Evolutionary conservation across 2,797 vertebrate species (phyloP).

Genomic region (Aeoliscus strigatus): DNA sequence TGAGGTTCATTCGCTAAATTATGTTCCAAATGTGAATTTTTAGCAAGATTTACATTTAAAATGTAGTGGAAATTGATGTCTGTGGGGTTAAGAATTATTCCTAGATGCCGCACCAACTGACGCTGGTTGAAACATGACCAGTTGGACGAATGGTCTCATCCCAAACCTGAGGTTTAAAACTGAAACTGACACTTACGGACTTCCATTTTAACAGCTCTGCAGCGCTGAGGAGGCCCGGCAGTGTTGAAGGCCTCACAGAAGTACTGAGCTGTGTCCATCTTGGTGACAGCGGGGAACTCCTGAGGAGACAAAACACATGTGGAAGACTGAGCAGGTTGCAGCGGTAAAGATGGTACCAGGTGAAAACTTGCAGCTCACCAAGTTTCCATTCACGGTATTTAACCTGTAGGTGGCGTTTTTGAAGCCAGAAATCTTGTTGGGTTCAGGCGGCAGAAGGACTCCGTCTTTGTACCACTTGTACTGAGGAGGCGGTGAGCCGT

Average conservation of each 20-base stretch:
- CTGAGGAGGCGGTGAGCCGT: conserved; percentile 73
- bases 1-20: conserved; percentile 3
- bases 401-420: conserved; percentile 81
- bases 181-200: conserved; percentile 78
- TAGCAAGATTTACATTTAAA: neutral
- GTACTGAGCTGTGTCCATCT: conserved; percentile 72
- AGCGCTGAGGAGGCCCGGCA: conserved; percentile 61
- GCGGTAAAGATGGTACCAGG: neutral
- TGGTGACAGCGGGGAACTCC: conserved; percentile 61
- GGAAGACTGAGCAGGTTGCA: neutral
- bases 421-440: conserved; percentile 70
- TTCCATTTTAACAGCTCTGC: conserved; percentile 66
- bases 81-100: too few relatives aligned
- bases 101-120: too few relatives aligned
- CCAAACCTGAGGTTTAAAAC: neutral
- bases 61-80: neutral
- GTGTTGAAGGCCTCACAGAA: conserved; percentile 78
- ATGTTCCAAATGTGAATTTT: too few relatives aligned
- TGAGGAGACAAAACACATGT: conserved; percentile 35
- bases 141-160: too few relatives aligned
- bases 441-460: conserved; percentile 66
- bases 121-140: neutral
- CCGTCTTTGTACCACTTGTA: conserved; percentile 81
- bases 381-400: conserved; percentile 58
- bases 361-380: conserved; percentile 71